Percentiles rank a stretch among this genome's conserved stretches.
Evolutionary conservation across 2,113 vertebrate species (phyloP).

Genomic region (Petromus typicus): DNA sequence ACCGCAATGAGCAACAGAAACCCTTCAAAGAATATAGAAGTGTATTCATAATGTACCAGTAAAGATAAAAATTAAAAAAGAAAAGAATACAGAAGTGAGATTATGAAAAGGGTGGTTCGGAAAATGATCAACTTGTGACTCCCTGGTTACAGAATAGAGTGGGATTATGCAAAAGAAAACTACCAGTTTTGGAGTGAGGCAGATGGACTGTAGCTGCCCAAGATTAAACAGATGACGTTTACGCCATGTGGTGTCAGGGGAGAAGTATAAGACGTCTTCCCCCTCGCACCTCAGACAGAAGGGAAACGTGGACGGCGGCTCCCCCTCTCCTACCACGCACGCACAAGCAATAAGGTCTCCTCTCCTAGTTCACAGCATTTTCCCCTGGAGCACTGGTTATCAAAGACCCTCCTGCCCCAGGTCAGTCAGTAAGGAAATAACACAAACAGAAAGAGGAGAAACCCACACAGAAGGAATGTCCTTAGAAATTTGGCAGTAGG

Average conservation of each 20-base stretch:
- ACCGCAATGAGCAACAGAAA: not conserved
- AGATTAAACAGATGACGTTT: not conserved
- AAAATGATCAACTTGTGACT: not conserved
- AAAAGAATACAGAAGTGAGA: not conserved
- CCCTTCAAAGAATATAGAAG: not conserved
- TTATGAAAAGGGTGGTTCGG: conserved; percentile 19
- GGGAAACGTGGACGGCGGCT: not conserved
- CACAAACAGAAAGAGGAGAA: not conserved
- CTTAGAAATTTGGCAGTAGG: not conserved
- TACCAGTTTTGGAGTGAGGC: not conserved
- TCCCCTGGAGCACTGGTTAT: not conserved
- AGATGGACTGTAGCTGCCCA: not conserved
- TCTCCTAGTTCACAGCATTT: not conserved
- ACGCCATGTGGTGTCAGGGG: not conserved
- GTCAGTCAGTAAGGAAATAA: not conserved
- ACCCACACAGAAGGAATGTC: not conserved
- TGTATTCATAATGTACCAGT: too few species aligned
- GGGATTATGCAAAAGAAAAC: not conserved
- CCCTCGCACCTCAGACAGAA: not conserved
- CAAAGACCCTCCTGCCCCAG: not conserved
- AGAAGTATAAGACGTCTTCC: not conserved
- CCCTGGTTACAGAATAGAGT: conserved; percentile 1
- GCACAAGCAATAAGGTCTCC: conserved; percentile 27
- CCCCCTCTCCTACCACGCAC: not conserved
- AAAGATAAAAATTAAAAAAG: too few species aligned